Evolutionary conservation across 2,888 invertebrate genomes (phyloP), one percentile per base, ranked within the genome.

Genomic region (Chrysolina oricalcia): DNA sequence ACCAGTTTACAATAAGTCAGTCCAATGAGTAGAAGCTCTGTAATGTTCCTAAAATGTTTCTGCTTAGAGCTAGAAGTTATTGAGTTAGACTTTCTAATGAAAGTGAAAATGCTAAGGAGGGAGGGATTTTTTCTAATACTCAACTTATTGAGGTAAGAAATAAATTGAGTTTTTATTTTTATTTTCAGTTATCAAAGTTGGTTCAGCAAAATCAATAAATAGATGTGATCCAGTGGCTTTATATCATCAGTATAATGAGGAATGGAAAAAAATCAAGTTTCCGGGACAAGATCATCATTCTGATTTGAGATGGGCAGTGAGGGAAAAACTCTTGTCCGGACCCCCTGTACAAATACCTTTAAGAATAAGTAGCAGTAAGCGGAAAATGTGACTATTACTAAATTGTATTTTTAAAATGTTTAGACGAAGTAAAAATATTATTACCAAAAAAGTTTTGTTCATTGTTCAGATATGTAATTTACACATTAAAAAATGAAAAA

Each of bases 181-280:
- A n/a, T n/a, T n/a, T 59, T 59, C 87, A 93, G 93, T 93, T 86
- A 93, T 93, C 73, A 90, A 91, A 85, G 91, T 93, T 89, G 46
- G 48, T 62, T 76, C 72, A 13, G 13, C 76, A 48, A 82, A 81
- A 73, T 56, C 78, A n/a, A 46, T 82, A 64, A 84, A 80, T 63
- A 91, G 87, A 90, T 80, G 90, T 86, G 95, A 95, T 86, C 95
- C 96, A 19, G 95, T 96, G 0, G 90, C 93, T 19, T 88, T 95
- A 19, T 96, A 95, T 84, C 95, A 95, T 80, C 92, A 94, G 82
- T 96, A 96, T 85, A 92, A 93, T 81, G 90, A 91, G 43, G 89
- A 93, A 82, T 96, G 96, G 96, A 92, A 92, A 23, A 92, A 93
- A 83, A 92, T 93, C 78, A 93, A 94, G 83, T 91, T 95, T 40